Conservation (phyloP, 2,888 invertebrate genomes). For the Stramonita haemastoma region DNA sequence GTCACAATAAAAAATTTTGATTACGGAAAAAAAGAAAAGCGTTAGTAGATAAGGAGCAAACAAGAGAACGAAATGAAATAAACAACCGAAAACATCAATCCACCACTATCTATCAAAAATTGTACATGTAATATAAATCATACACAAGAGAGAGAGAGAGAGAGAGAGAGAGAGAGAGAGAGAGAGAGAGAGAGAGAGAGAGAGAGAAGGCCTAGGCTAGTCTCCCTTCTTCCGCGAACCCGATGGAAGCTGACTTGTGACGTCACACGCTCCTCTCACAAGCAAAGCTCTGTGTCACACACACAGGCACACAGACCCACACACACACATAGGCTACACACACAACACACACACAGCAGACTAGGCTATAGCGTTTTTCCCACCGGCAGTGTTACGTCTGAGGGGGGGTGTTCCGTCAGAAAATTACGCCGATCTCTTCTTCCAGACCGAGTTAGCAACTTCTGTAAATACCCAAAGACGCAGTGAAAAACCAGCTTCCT, state of each 20-base stretch:
- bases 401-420: not conserved
- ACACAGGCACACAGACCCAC: not conserved
- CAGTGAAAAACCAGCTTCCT: not conserved
- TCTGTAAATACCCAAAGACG: not conserved
- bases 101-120: no score
- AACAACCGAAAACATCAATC: no score
- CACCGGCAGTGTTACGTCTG: not conserved
- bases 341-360: no score
- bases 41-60: no score
- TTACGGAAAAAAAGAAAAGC: no score
- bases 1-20: no score
- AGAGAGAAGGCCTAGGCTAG: not conserved
- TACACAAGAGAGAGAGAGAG: not conserved
- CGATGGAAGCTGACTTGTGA: not conserved
- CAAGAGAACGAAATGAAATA: no score
- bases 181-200: constrained; percentile 6
- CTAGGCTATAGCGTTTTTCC: not conserved
- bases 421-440: not conserved
- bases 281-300: not conserved
- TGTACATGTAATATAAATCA: no score
- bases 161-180: not conserved
- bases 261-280: constrained; percentile 6
- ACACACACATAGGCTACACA: not conserved
- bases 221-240: constrained; percentile 20
- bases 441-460: not conserved